These are phyloP conservation scores for Odontamblyopus lacepedii DNA, from an alignment of 2,797 vertebrate species.

Conservation along the genomic window DNA sequence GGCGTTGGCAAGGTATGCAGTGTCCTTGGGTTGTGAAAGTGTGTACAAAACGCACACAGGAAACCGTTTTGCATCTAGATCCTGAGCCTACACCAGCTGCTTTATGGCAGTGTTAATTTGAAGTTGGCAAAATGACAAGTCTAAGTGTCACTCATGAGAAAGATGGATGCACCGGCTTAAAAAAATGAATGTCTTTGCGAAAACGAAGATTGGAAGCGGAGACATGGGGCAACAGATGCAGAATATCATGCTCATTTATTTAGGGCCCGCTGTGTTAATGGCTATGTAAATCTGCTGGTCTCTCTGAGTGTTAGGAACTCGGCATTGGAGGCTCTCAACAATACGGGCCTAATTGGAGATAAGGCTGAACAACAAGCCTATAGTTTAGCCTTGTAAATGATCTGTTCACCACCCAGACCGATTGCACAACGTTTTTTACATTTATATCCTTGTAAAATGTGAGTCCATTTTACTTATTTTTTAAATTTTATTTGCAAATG, in stretches of 20 bases:
- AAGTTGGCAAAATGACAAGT: conserved; percentile 58
- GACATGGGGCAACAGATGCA: conserved; percentile 61
- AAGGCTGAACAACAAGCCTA: conserved; percentile 76
- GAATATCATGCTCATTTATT: conserved; percentile 72
- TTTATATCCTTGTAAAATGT: conserved; percentile 21
- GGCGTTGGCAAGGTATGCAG: conserved; percentile 49
- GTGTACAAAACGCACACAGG: conserved; percentile 42
- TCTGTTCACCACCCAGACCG: conserved; percentile 27
- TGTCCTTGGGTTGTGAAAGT: conserved; percentile 63
- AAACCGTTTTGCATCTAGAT: conserved; percentile 38
- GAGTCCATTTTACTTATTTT: conserved; percentile 19
- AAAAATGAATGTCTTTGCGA: conserved; percentile 25
- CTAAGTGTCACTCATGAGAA: conserved; percentile 32
- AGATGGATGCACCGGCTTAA: conserved; percentile 12
- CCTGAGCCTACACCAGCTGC: conserved; percentile 53
- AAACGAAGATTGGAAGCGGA: conserved; percentile 48
- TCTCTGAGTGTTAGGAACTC: conserved; percentile 60
- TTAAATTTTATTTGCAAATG: conserved; percentile 15
- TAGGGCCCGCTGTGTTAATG: conserved; percentile 69
- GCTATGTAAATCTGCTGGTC: conserved; percentile 69
- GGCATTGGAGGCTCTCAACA: conserved; percentile 70
- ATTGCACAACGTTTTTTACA: conserved; percentile 15
- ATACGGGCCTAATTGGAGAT: conserved; percentile 80
- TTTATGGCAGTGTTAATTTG: conserved; percentile 51
- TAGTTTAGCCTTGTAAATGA: conserved; percentile 73